Percentiles rank a stretch among this genome's conserved stretches.
phyloP scores from a whole-genome alignment of 2,888 invertebrate species.

The Euspilapteryx auroguttella region DNA sequence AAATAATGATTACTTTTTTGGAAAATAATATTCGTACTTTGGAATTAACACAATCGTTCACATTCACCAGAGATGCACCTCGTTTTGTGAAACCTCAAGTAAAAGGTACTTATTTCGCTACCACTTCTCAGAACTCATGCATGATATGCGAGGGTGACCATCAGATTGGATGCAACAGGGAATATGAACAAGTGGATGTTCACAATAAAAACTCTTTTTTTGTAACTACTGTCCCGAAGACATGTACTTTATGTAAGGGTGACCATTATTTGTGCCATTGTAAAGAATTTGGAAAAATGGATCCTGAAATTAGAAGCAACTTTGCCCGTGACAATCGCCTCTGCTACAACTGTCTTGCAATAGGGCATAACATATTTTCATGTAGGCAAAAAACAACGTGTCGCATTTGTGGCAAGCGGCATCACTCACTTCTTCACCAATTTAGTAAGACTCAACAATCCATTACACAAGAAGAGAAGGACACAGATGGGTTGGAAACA shows the following conservation, averaged over 20 bases:
- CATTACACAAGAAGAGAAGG: neutral
- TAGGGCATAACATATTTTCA: slow-evolving; percentile 1
- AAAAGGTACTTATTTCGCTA: too few relatives aligned
- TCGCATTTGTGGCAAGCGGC: slow-evolving; percentile 3
- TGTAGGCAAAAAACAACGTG: slow-evolving; percentile 2
- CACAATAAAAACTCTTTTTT: neutral
- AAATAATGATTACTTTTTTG: neutral
- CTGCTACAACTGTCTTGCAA: slow-evolving; percentile 3
- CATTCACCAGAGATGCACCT: too few relatives aligned
- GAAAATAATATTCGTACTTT: neutral
- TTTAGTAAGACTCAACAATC: neutral
- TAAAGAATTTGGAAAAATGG: slow-evolving; percentile 3
- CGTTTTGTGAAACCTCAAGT: too few relatives aligned
- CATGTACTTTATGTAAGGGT: slow-evolving; percentile 3
- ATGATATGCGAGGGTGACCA: too few relatives aligned
- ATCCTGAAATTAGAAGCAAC: neutral
- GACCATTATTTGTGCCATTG: slow-evolving; percentile 3
- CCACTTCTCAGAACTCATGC: too few relatives aligned
- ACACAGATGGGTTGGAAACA: neutral
- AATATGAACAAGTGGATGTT: too few relatives aligned
- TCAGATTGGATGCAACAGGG: too few relatives aligned
- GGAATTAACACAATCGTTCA: too few relatives aligned
- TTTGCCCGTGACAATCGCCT: neutral
- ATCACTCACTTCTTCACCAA: slow-evolving; percentile 2
- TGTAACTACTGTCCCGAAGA: slow-evolving; percentile 1